Base-by-base conservation (phyloP, 2,888 invertebrate genomes). In the Xestia xanthographa region DNA sequence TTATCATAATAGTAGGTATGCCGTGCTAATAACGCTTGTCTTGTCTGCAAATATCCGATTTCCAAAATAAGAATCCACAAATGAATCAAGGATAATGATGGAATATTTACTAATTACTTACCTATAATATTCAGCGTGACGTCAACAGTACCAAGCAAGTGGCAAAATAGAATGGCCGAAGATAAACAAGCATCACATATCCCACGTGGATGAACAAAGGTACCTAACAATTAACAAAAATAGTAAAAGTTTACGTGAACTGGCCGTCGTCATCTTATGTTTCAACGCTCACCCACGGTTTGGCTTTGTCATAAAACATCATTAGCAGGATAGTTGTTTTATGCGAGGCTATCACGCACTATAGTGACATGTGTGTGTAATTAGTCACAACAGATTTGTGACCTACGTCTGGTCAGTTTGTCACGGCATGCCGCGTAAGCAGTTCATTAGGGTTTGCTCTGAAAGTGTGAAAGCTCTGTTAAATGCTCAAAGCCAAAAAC, bases 91-190 rank as follows among this genome's bases (percentile, higher is more conserved):
- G 72, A 69, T 72, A 58, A 45, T 62, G 67, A 45, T 65, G 60
- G 74, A 70, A 74, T 50, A 66, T 63, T 65, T 67, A 43, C 38
- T 63, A 70, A 62, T n/a, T n/a, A n/a, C n/a, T n/a, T n/a, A n/a
- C n/a, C n/a, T n/a, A n/a, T n/a, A n/a, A n/a, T n/a, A n/a, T n/a
- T n/a, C 58, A 65, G 20, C 45, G 29, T 79, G 65, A 79, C 82
- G 68, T 79, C 77, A 66, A 65, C 41, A 43, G 50, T 45, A 14
- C 14, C 50, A 65, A 45, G 38, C n/a, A 79, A 66, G n/a, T 53
- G 41, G 34, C 17, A 41, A 69, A 79, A 82, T 82, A 80, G 69
- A 77, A 48, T 69, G 2, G 41, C 60, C 53, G 53, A 69, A 76
- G 29, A 82, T 60, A 79, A 76, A 82, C 66, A 69, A 29, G 22